Base-by-base conservation (phyloP, 2,113 vertebrate genomes). In the Cinclus mexicanus region DNA sequence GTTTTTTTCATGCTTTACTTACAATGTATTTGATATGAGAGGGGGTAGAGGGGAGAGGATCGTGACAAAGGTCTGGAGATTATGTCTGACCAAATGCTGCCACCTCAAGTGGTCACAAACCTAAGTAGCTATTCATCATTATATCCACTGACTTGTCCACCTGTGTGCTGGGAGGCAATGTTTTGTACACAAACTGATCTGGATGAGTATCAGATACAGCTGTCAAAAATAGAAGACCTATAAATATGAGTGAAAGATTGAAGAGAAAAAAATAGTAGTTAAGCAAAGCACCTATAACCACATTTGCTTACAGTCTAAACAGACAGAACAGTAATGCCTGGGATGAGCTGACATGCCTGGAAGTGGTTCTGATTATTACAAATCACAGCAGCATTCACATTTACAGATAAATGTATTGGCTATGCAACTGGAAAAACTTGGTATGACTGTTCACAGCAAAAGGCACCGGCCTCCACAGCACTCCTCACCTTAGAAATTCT, bases 101-200 rank as follows among this genome's bases (percentile, higher is more conserved):
- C 96, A 93, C 94, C 79, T 97, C 67, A 55, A 26, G 75, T 96
- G 97, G 96, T 97, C 97, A 98, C 98, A 98, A 98, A 98, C 98
- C 98, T 99, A 99, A 97, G 96, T 98, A 98, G 98, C 98, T 98
- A 98, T 98, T 98, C 97, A 97, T 98, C 96, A 96, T 97, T 98
- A 98, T 93, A 97, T 98, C 98, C 65, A 97, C 91, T 70, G 93
- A 69, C 74, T 86, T 97, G 96, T 95, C 93, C 95, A 95, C 91
- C 95, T 82, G 96, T 85, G 92, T 94, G 95, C 92, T 91, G 75
- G 98, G 97, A 95, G 98, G 98, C 96, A 97, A 92, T 37, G 98
- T 98, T 98, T 98, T 98, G 97, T 98, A 98, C 77, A 98, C 97
- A 98, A 98, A 98, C 97, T 98, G 98, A 98, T 98, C 98, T 16